Evolutionary conservation across 1,140 invertebrate species (phyloP).

Genomic region (Drosophila navojoa): DNA sequence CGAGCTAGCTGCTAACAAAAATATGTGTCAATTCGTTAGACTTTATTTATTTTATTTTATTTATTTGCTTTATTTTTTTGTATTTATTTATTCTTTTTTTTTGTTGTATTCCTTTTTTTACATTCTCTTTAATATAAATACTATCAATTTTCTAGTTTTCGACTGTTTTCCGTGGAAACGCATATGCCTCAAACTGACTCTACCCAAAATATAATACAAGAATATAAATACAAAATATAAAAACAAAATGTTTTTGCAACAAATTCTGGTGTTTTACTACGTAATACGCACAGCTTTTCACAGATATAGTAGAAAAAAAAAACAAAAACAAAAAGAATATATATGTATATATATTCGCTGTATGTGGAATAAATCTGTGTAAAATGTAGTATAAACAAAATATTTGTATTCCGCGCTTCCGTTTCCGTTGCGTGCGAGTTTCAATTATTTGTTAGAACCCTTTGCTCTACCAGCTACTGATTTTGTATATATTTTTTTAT

Average conservation of each 20-base stretch:
- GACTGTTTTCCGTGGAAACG: too few relatives aligned
- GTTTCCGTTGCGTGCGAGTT: conserved; percentile 61
- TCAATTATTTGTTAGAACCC: conserved; percentile 37
- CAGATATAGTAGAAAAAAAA: not conserved
- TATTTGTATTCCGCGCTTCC: conserved; percentile 67
- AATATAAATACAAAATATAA: not conserved
- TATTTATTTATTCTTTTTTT: too few relatives aligned
- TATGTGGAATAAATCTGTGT: conserved; percentile 18
- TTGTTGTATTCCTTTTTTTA: not conserved
- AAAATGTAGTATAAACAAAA: conserved; percentile 47
- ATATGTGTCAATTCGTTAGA: too few relatives aligned
- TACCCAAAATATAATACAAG: not conserved
- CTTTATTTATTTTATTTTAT: too few relatives aligned
- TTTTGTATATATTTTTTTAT: conserved; percentile 1
- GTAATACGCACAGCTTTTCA: conserved; percentile 1
- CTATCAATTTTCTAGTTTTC: too few relatives aligned
- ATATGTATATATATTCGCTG: not conserved
- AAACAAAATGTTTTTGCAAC: not conserved
- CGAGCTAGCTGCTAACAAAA: too few relatives aligned
- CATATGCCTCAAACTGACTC: too few relatives aligned
- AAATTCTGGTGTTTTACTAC: not conserved
- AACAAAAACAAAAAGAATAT: not conserved
- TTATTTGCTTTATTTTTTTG: too few relatives aligned
- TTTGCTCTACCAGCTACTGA: conserved; percentile 1
- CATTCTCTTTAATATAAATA: too few relatives aligned